Percentiles rank a stretch among this genome's conserved stretches.
phyloP scores from a whole-genome alignment of 1,140 invertebrate species.

The Heliconius hewitsoni region DNA sequence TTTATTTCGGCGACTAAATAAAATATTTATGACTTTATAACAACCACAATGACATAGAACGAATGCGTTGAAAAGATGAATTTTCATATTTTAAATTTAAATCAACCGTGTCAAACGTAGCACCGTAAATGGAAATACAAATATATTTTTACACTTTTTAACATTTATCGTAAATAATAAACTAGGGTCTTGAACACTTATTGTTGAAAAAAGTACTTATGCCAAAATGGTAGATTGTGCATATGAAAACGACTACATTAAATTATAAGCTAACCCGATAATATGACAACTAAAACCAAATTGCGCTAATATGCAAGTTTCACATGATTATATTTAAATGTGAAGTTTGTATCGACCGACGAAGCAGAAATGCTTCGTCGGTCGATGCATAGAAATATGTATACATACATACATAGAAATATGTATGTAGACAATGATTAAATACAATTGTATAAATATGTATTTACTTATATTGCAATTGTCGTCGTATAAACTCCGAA shows the following conservation, averaged over 20 bases:
- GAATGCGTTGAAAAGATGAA: not conserved
- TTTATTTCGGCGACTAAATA: not conserved
- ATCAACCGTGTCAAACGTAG: too few relatives aligned
- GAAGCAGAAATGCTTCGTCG: too few relatives aligned
- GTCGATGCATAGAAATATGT: too few relatives aligned
- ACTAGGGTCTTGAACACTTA: not conserved
- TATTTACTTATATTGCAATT: slow-evolving; percentile 2
- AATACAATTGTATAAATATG: not conserved
- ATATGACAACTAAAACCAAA: not conserved
- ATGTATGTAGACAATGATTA: not conserved
- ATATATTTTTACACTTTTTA: not conserved
- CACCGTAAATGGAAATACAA: too few relatives aligned
- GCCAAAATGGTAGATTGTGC: not conserved
- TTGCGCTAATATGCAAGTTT: not conserved
- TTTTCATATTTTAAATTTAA: too few relatives aligned
- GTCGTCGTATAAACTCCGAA: not conserved
- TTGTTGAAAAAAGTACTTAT: not conserved
- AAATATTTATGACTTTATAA: not conserved
- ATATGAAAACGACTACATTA: not conserved
- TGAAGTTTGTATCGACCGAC: not conserved
- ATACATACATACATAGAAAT: too few relatives aligned
- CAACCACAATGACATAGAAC: not conserved
- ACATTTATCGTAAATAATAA: not conserved
- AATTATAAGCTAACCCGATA: not conserved
- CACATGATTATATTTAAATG: not conserved